Evolutionary conservation across 2,888 invertebrate genomes (phyloP).

Genomic region (Polylopha cassiicola): DNA sequence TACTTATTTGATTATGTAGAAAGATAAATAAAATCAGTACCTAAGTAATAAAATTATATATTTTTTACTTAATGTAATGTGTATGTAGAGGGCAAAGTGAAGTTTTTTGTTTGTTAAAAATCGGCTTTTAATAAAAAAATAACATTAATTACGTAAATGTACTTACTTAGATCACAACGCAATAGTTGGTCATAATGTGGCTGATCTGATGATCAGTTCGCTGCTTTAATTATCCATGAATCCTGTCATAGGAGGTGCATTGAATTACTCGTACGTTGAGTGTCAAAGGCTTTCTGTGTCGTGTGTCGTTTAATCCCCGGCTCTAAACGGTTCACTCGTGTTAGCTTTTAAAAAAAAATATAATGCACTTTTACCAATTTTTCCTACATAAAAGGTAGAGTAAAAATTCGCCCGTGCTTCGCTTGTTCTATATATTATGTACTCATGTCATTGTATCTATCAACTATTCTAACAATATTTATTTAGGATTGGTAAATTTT

Average conservation of each 20-base stretch:
- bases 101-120: too few relatives aligned
- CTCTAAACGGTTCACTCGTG: conserved; percentile 35
- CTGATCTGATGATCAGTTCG: conserved; percentile 10
- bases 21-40: too few relatives aligned
- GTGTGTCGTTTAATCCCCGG: conserved; percentile 37
- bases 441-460: too few relatives aligned
- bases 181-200: conserved; percentile 19
- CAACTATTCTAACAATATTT: too few relatives aligned
- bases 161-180: conserved; percentile 21
- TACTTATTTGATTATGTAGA: too few relatives aligned
- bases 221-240: conserved; percentile 25
- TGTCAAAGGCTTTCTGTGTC: conserved; percentile 53
- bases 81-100: too few relatives aligned
- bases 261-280: conserved; percentile 49
- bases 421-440: too few relatives aligned
- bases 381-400: neutral
- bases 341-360: conserved; percentile 27
- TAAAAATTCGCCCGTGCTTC: too few relatives aligned
- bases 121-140: too few relatives aligned
- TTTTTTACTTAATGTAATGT: too few relatives aligned
- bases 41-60: too few relatives aligned
- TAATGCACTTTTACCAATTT: conserved; percentile 14
- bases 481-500: too few relatives aligned
- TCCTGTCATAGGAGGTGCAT: conserved; percentile 39
- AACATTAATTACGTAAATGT: conserved; percentile 8